Conservation (phyloP, 2,113 vertebrate genomes). For the Phalacrocorax carbo region DNA sequence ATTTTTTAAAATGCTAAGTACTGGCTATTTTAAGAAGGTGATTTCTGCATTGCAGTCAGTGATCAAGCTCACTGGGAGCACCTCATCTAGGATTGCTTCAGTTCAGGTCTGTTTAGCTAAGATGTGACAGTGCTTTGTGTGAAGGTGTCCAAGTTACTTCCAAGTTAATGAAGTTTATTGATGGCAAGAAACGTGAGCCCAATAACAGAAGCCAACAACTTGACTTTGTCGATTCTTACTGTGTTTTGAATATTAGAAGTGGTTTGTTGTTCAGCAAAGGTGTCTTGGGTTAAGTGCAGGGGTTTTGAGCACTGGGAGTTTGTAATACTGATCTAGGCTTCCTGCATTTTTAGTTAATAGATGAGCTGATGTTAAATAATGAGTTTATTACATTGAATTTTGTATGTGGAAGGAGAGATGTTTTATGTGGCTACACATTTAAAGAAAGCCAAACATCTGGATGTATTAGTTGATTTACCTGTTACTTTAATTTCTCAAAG, state of each 20-base stretch:
- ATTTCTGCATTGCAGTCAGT: background rate
- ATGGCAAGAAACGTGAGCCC: fast-evolving
- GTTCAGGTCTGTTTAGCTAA: background rate
- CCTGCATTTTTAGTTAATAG: background rate
- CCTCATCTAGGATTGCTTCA: background rate
- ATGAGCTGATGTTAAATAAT: background rate
- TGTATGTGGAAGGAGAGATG: background rate
- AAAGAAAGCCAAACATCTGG: background rate
- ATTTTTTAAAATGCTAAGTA: background rate
- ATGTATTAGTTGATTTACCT: background rate
- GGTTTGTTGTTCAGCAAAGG: background rate
- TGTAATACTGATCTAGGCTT: background rate
- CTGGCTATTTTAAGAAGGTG: background rate
- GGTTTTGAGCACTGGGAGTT: background rate
- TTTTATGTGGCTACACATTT: background rate
- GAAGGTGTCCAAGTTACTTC: background rate
- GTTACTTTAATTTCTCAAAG: background rate
- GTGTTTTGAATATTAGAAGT: background rate
- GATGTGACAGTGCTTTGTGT: background rate
- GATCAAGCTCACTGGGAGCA: background rate
- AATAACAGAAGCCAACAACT: background rate
- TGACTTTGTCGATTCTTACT: background rate
- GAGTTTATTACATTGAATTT: background rate
- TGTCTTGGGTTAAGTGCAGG: background rate
- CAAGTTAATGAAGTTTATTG: background rate